Evolutionary conservation across 30 jellyfish, hydroid and myxozoan genomes (phyloP), one percentile per base, ranked within the genome.

Genomic region (Aurelia aurita complex sp. Pacific): DNA sequence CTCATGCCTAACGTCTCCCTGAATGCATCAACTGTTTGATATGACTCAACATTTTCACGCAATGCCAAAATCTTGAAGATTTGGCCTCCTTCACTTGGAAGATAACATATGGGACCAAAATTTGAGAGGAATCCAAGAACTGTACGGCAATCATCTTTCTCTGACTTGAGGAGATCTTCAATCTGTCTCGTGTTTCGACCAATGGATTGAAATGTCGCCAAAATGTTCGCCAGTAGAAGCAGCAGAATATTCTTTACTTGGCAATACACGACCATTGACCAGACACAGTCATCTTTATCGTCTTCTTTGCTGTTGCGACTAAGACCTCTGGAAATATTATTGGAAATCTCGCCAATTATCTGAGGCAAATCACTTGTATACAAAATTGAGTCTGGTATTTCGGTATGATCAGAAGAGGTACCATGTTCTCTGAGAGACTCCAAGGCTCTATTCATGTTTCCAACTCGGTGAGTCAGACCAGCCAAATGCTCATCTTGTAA

Each of bases 331-430:
- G 85, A 13, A 18, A 76, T 57, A n/a, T 62, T 33, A 34, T 6
- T 17, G 6, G 87, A 53, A 76, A 59, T 75, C 63, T 76, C 87
- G 38, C 87, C 87, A 34, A 76, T 76, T 33, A 76, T 55, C 52
- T 60, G 76, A 19, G 87, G 87, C 60, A 76, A 59, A 40, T 76
- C 87, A 55, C 64, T 35, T 19, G 29, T 57, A 16, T 54, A 54
- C 17, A 76, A 75, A 17, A 6, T 59, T 5, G 42, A 32, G 14
- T 70, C 81, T 51, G 35, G 18, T 29, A 70, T 17, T 12, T 36
- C 35, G 11, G 19, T 61, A 40, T 33, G 63, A 43, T 13, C 35
- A 5, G 81, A 70, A 2, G 77, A 7, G n/a, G 77, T 14, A 14
- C 60, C 77, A 67, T 40, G 18, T 14, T 3, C 60, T 15, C 81